phyloP scores from a whole-genome alignment of 2,888 invertebrate species.

The Eupelmus urozonus region DNA sequence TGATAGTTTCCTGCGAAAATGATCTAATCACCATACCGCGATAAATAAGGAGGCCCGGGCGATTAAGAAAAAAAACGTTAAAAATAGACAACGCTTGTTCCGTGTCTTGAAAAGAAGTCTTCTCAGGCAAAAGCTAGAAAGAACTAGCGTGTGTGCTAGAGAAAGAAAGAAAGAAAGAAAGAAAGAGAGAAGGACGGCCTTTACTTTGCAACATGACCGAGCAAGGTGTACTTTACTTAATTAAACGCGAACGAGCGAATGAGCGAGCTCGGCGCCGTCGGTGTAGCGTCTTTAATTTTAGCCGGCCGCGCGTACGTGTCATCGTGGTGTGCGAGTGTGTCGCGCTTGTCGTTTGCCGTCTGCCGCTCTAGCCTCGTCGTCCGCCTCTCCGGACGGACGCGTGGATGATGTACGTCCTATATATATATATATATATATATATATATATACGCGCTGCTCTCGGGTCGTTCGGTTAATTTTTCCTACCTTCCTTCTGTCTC shows the following conservation, averaged over 20 bases:
- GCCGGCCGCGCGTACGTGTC: constrained; percentile 29
- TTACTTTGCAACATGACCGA: constrained; percentile 56
- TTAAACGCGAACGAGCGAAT: constrained; percentile 58
- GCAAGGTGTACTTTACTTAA: constrained; percentile 64
- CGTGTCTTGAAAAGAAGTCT: no score
- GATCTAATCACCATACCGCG: no score
- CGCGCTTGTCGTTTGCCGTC: no score
- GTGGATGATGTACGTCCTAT: no score
- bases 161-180: neutral
- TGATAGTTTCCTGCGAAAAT: no score
- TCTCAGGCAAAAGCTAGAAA: neutral
- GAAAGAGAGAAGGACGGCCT: constrained; percentile 44
- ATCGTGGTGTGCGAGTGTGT: neutral
- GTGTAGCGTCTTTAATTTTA: constrained; percentile 63
- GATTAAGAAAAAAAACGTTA: neutral
- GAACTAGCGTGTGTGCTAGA: neutral
- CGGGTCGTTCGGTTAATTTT: neutral
- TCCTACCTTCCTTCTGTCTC: neutral
- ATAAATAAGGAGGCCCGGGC: no score
- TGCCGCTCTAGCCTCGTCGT: no score
- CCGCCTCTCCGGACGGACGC: no score
- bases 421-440: no score
- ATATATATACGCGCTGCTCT: neutral
- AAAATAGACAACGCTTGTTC: neutral
- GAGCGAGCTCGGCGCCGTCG: constrained; percentile 23